Conservation (phyloP, 2,797 vertebrate species). For the Alcedo atthis region DNA sequence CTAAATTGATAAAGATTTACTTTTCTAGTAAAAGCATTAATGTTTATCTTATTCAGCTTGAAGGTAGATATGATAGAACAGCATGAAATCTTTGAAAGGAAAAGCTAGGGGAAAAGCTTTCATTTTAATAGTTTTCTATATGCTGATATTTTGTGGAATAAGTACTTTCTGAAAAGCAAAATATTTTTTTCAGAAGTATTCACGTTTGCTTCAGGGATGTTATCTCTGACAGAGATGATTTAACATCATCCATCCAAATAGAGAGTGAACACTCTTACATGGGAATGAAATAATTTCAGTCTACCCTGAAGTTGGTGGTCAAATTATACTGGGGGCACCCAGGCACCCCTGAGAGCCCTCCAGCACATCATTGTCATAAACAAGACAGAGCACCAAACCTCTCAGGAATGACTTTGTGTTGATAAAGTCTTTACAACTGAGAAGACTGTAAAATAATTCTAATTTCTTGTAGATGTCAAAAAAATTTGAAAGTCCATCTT, state of each 20-base stretch:
- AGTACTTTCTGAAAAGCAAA: neutral
- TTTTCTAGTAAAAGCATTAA: neutral
- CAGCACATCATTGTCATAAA: neutral
- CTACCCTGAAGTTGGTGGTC: neutral
- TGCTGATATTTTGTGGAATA: neutral
- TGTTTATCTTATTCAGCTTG: neutral
- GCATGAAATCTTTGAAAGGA: neutral
- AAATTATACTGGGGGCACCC: neutral
- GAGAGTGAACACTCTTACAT: neutral
- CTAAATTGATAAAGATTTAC: neutral
- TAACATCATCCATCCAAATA: neutral
- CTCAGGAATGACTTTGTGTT: neutral
- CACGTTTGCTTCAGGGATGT: neutral
- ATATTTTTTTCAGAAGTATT: neutral
- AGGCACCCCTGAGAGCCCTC: neutral
- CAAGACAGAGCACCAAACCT: neutral
- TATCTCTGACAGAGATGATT: slow-evolving; percentile 41
- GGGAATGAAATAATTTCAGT: neutral
- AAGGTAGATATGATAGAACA: neutral
- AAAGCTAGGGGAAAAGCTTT: neutral
- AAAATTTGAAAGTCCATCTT: neutral
- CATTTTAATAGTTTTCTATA: neutral
- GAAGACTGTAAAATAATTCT: neutral
- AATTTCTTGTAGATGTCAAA: slow-evolving; percentile 18
- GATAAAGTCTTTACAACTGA: neutral